Evolutionary conservation across 2,797 vertebrate species (phyloP), one percentile per base, ranked within the genome.

Genomic region (Euphonia xanthogaster): DNA sequence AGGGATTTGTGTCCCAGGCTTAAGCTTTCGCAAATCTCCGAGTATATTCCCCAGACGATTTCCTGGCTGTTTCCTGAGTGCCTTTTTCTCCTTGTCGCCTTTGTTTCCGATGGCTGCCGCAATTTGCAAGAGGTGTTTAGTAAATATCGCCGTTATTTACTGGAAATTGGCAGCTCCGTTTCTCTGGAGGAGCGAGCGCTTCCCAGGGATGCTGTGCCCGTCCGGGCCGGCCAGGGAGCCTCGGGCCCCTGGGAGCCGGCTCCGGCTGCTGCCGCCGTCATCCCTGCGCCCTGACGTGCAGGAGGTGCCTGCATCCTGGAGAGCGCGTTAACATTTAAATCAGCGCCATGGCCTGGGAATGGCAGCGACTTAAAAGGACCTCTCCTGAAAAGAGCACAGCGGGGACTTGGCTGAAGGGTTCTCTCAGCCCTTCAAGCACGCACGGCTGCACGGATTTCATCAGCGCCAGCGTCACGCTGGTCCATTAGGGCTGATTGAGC

Each of bases 311-410:
- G 35, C 14, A 65, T 91, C 90, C 87, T 39, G 78, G 87, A 71
- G 90, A 91, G 88, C 65, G 12, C 40, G 85, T 84, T 92, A 92
- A 96, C 70, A 50, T 81, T 94, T 74, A 71, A 81, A 90, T 94
- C 71, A 84, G 73, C 2, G 79, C 71, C 1, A 14, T 30, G 94
- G 88, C 15, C 96, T 91, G 88, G 78, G 94, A 96, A 77, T 25
- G 81, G 86, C 90, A 55, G n/a, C 30, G 20, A 68, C 87, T 27
- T 95, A 85, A 96, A 92, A 92, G 85, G 84, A 31, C 90, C 84
- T 94, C 93, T 95, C 88, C 53, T 96, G 91, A 92, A 94, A 91
- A 90, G 88, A 80, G 93, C 94, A 37, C 96, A 96, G 94, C 86
- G 10, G 94, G 94, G 95, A 76, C 88, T 23, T 40, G 91, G 94